Evolutionary conservation across 2,888 invertebrate genomes (phyloP).

Genomic region (Megaustenia siamemsis): DNA sequence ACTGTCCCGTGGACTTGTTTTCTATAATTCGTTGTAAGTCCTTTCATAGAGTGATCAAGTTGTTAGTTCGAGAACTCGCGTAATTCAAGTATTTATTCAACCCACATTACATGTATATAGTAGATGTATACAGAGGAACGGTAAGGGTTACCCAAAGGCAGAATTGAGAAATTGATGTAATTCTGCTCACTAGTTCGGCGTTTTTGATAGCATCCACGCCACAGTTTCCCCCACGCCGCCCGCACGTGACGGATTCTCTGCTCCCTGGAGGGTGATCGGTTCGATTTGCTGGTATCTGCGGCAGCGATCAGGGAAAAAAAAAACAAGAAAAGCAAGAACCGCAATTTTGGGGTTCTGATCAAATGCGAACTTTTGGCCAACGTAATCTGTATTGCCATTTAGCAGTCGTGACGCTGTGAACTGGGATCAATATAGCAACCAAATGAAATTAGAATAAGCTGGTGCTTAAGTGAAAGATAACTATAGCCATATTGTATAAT

Average conservation of each 20-base stretch:
- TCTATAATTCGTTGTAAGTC: not conserved
- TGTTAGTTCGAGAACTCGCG: not conserved
- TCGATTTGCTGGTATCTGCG: not conserved
- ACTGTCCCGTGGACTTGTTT: not conserved
- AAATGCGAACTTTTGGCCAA: not conserved
- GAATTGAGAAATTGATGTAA: not conserved
- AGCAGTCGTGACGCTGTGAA: too few species aligned
- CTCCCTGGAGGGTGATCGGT: not conserved
- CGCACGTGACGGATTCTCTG: slow-evolving; percentile 4
- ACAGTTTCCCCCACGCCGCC: not conserved
- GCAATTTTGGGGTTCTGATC: not conserved
- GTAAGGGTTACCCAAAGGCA: not conserved
- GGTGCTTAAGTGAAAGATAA: too few species aligned
- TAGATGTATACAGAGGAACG: not conserved
- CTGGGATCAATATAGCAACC: too few species aligned
- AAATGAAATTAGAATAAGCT: too few species aligned
- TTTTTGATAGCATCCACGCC: not conserved
- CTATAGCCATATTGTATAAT: too few species aligned
- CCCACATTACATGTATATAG: too few species aligned
- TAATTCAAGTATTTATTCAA: too few species aligned
- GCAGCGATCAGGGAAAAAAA: not conserved
- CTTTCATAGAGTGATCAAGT: not conserved
- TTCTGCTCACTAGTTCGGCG: not conserved
- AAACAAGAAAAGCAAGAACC: not conserved
- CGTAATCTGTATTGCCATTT: not conserved